Percentiles rank a stretch among this genome's conserved stretches.
These are phyloP conservation scores for Lytechinus variegatus DNA, from an alignment of 35 echinoderm and acorn worm genomes.

Conservation along the genomic window DNA sequence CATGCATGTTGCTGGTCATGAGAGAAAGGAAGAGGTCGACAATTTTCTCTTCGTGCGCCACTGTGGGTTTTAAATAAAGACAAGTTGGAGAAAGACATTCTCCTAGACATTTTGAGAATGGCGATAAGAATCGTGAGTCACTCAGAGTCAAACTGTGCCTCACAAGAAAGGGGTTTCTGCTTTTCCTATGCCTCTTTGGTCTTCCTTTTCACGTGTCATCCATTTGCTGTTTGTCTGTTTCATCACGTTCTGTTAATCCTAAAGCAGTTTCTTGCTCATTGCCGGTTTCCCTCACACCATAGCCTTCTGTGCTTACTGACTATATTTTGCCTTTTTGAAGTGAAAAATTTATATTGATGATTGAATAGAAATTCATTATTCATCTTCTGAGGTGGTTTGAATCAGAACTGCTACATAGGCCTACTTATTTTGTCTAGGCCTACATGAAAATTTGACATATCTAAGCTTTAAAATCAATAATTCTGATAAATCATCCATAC, in stretches of 20 bases:
- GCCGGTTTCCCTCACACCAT: neutral
- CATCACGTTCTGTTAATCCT: neutral
- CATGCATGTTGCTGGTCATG: neutral
- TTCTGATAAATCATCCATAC: too few relatives aligned
- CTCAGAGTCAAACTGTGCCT: conserved; percentile 1
- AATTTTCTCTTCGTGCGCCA: neutral
- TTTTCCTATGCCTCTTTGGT: neutral
- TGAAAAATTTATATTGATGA: neutral
- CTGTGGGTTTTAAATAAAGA: neutral
- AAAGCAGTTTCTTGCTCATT: neutral
- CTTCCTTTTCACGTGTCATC: conserved; percentile 1
- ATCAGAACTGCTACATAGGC: too few relatives aligned
- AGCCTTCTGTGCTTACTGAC: neutral
- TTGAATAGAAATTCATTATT: too few relatives aligned
- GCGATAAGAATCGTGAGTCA: conserved; percentile 11
- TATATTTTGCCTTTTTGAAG: neutral
- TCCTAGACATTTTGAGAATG: conserved; percentile 8
- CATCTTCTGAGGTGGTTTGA: too few relatives aligned
- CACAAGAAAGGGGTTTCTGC: neutral
- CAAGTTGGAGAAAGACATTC: neutral
- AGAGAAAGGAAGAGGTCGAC: neutral
- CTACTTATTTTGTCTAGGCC: too few relatives aligned
- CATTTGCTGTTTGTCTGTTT: neutral
- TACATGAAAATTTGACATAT: too few relatives aligned
- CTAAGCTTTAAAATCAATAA: too few relatives aligned